These are phyloP conservation scores for Aphaenogaster rudis DNA, from an alignment of 1,140 invertebrate genomes.

Conservation along the genomic window DNA sequence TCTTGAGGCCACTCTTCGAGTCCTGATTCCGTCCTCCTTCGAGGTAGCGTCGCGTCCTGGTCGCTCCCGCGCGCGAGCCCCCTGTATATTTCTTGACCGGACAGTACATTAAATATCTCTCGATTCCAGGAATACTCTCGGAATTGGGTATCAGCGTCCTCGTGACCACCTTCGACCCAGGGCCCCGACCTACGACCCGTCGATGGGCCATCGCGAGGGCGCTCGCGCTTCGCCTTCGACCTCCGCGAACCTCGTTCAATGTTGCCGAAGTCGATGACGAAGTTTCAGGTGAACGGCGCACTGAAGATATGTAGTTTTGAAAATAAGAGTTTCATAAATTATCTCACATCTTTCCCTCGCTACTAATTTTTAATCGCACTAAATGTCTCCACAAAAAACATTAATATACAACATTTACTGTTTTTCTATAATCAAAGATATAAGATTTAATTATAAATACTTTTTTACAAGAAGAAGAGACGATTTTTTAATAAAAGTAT, in stretches of 20 bases:
- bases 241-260: conserved; percentile 36
- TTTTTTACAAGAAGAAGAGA: background rate
- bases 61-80: conserved; percentile 38
- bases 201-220: conserved; percentile 60
- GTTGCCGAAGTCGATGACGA: conserved; percentile 13
- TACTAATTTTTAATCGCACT: background rate
- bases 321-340: conserved; percentile 35
- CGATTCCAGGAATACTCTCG: conserved; percentile 74
- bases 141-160: conserved; percentile 67
- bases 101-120: conserved; percentile 71
- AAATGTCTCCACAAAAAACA: background rate
- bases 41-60: conserved; percentile 41
- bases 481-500: background rate
- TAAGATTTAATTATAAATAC: background rate
- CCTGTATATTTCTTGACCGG: conserved; percentile 30
- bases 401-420: background rate
- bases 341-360: background rate
- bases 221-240: conserved; percentile 59
- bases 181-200: conserved; percentile 62
- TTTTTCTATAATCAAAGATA: background rate
- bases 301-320: background rate
- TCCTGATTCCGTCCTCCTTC: conserved; percentile 42
- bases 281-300: conserved; percentile 6
- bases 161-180: conserved; percentile 66
- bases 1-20: conserved; percentile 29